phyloP scores from a whole-genome alignment of 2,888 invertebrate genomes.

The Cylloceria caligata region DNA sequence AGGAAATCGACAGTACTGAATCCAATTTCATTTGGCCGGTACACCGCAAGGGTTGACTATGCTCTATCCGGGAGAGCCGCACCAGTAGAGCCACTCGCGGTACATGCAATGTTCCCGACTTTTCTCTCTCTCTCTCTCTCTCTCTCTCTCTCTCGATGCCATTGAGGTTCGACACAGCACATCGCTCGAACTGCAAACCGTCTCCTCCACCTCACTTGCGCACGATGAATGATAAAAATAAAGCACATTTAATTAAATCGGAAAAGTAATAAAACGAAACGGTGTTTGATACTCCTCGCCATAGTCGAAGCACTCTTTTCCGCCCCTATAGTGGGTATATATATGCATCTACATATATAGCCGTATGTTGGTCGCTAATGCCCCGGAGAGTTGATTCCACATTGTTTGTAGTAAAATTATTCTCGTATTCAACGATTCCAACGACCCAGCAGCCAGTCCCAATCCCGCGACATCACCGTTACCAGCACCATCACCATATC shows the following conservation, averaged over 20 bases:
- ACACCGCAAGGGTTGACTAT: conserved; percentile 55
- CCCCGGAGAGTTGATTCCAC: conserved; percentile 74
- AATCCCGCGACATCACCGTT: conserved; percentile 26
- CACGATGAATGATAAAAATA: conserved; percentile 73
- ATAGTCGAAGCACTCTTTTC: conserved; percentile 23
- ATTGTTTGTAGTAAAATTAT: conserved; percentile 77
- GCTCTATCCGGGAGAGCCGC: conserved; percentile 12
- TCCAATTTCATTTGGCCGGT: conserved; percentile 60
- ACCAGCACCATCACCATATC: conserved; percentile 22
- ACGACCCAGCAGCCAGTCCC: conserved; percentile 31
- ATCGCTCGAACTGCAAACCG: conserved; percentile 7
- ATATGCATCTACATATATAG: neutral
- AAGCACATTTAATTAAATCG: conserved; percentile 76
- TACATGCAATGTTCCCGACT: conserved; percentile 20
- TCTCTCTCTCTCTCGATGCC: neutral
- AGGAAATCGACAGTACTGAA: conserved; percentile 57
- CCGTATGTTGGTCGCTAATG: conserved; percentile 51
- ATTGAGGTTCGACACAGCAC: conserved; percentile 11
- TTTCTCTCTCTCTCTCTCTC: neutral
- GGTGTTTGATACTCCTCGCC: conserved; percentile 52
- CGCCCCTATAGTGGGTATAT: neutral
- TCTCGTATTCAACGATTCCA: conserved; percentile 63
- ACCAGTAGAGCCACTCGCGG: conserved; percentile 3
- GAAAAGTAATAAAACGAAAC: conserved; percentile 61
- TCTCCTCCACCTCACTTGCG: neutral